Evolutionary conservation across 2,113 vertebrate genomes (phyloP).

Genomic region (Riparia riparia): DNA sequence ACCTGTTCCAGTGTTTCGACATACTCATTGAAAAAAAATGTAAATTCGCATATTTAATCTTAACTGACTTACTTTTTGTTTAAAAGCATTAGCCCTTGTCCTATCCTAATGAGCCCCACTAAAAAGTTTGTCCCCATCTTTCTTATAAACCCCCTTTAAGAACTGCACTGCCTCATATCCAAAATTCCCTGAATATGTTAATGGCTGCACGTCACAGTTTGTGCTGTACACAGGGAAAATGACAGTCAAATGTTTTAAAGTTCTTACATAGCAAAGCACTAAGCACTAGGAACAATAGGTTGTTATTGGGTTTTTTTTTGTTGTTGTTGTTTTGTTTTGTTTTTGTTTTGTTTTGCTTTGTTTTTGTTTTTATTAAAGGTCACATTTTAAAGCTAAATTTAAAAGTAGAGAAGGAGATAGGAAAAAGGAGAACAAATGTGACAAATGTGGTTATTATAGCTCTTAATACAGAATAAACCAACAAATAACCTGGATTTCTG

Average conservation of each 20-base stretch:
- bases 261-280: neutral
- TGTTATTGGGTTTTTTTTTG: too few species aligned
- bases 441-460: neutral
- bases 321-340: neutral
- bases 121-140: neutral
- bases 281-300: neutral
- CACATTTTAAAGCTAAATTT: neutral
- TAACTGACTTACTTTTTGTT: neutral
- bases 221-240: neutral
- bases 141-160: neutral
- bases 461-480: neutral
- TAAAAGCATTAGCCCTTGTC: neutral
- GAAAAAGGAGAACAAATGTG: neutral
- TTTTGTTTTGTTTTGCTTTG: neutral
- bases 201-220: neutral
- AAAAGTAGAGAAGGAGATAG: neutral
- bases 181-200: neutral
- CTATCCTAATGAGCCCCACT: rapidly evolving
- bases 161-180: neutral
- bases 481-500: neutral
- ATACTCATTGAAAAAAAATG: neutral
- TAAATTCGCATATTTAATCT: neutral
- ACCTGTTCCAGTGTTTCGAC: neutral
- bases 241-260: neutral
- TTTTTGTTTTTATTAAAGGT: neutral